These are phyloP conservation scores for Dilophus febrilis DNA, from an alignment of 2,888 invertebrate species.

Conservation along the genomic window DNA sequence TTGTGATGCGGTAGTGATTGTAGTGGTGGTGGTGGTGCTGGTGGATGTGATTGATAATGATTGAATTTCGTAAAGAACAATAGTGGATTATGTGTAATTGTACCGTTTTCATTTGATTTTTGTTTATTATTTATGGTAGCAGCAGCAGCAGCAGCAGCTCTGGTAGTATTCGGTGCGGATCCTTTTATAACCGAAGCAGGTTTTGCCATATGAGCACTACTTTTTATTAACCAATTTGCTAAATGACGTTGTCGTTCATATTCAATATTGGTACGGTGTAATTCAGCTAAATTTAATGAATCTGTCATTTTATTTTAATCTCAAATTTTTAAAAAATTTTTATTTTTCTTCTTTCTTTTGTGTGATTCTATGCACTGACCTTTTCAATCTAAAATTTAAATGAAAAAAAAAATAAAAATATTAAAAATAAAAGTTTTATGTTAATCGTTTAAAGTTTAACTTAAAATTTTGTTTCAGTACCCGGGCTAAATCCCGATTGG, in stretches of 20 bases:
- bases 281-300: constrained; percentile 26
- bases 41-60: too few species aligned
- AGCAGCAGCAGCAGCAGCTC: constrained; percentile 8
- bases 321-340: too few species aligned
- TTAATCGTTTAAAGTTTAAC: too few species aligned
- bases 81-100: constrained; percentile 17
- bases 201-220: constrained; percentile 29
- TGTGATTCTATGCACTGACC: too few species aligned
- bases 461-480: too few species aligned
- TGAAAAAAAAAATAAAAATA: too few species aligned
- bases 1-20: not conserved
- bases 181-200: not conserved
- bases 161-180: too few species aligned
- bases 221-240: constrained; percentile 31
- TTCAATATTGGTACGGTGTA: constrained; percentile 31
- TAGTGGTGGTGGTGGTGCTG: constrained; percentile 8
- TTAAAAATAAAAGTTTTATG: too few species aligned
- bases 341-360: too few species aligned
- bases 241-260: constrained; percentile 31
- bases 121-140: constrained; percentile 8
- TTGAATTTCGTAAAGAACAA: constrained; percentile 18
- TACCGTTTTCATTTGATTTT: constrained; percentile 14
- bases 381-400: too few species aligned
- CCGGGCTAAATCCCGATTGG: too few species aligned
- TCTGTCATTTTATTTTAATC: constrained; percentile 19